These are phyloP conservation scores for Pollimyrus isidori DNA, from an alignment of 2,113 vertebrate genomes.

Conservation along the genomic window DNA sequence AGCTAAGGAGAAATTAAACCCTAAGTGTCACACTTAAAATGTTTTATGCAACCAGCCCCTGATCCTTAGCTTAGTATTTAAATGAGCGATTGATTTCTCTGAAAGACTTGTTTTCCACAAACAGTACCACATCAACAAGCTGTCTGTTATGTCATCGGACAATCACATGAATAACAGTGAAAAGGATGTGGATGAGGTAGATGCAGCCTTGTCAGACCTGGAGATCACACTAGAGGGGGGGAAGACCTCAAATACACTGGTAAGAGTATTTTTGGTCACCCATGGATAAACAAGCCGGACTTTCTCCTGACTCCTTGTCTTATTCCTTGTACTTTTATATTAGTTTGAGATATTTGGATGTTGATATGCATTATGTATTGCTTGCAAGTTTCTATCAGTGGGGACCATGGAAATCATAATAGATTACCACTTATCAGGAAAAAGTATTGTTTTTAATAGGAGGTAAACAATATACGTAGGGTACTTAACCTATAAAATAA, in stretches of 20 bases:
- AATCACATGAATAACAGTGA: slow-evolving; percentile 98
- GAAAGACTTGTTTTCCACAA: slow-evolving; percentile 25
- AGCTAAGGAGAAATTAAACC: no score
- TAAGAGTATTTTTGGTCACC: slow-evolving; percentile 37
- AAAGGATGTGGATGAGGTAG: slow-evolving; percentile 97
- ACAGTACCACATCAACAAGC: slow-evolving; percentile 98
- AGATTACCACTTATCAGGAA: background rate
- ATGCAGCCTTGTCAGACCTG: slow-evolving; percentile 90
- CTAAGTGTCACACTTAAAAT: no score
- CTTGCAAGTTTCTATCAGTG: background rate
- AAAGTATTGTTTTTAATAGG: background rate
- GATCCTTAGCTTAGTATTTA: background rate
- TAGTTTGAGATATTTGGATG: background rate
- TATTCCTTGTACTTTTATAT: background rate
- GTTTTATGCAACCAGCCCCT: no score
- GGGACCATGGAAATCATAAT: background rate
- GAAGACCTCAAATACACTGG: slow-evolving; percentile 90
- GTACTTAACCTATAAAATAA: background rate
- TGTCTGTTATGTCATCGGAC: slow-evolving; percentile 96
- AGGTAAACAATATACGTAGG: background rate
- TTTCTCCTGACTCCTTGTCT: background rate
- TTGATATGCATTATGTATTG: background rate
- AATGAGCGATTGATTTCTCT: background rate
- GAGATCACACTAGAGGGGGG: slow-evolving; percentile 97
- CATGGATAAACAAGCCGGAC: background rate